Evolutionary conservation across 2,888 invertebrate species (phyloP).

Genomic region (Ochropacha duplaris): DNA sequence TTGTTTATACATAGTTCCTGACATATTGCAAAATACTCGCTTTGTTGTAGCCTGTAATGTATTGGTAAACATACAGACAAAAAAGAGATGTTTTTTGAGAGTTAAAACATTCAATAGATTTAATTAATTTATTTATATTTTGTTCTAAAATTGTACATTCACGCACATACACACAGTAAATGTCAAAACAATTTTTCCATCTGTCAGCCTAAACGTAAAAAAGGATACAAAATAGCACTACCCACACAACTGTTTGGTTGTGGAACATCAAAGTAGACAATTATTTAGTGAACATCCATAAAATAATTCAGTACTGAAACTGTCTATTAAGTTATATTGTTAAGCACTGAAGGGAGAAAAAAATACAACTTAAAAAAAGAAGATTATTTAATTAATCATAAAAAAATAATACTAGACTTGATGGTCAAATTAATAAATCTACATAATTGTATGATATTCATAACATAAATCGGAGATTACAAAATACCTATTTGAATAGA

Average conservation of each 20-base stretch:
- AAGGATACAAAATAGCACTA: slow-evolving; percentile 57
- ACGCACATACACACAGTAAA: slow-evolving; percentile 78
- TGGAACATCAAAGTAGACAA: not conserved
- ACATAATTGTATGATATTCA: slow-evolving; percentile 64
- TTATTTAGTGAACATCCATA: not conserved
- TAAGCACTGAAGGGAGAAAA: slow-evolving; percentile 36
- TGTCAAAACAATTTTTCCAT: slow-evolving; percentile 49
- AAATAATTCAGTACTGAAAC: not conserved
- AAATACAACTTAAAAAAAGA: slow-evolving; percentile 56
- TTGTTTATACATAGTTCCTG: no score
- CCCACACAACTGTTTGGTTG: slow-evolving; percentile 22
- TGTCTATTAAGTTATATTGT: not conserved
- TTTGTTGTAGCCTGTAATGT: no score
- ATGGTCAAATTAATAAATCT: slow-evolving; percentile 68
- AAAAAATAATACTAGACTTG: slow-evolving; percentile 78
- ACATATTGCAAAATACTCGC: no score
- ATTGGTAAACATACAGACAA: no score
- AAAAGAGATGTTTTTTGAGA: no score
- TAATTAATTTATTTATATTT: slow-evolving; percentile 64
- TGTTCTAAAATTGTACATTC: slow-evolving; percentile 80
- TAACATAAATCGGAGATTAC: slow-evolving; percentile 77
- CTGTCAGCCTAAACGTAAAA: slow-evolving; percentile 48
- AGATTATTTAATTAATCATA: slow-evolving; percentile 61
- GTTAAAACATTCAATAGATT: slow-evolving; percentile 14
- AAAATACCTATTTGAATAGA: slow-evolving; percentile 74